These are phyloP conservation scores for Lepus townsendii DNA, from an alignment of 2,797 vertebrate genomes.

Conservation along the genomic window DNA sequence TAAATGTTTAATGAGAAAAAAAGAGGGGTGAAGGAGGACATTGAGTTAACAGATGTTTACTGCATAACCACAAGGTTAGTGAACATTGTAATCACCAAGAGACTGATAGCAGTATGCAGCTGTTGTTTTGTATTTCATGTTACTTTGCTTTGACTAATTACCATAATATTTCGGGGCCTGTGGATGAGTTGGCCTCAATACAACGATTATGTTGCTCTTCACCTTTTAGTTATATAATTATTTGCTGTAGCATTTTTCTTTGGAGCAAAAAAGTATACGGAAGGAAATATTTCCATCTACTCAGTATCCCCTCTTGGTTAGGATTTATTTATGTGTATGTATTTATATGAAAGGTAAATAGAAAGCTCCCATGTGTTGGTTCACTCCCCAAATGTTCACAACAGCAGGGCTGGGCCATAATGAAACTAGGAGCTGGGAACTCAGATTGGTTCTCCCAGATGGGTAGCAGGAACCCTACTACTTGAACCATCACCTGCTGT, in stretches of 20 bases:
- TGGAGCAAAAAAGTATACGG: conserved; percentile 30
- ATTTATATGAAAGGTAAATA: too few relatives aligned
- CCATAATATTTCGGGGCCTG: not conserved
- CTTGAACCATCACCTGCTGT: too few relatives aligned
- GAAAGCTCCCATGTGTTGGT: too few relatives aligned
- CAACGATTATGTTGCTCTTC: not conserved
- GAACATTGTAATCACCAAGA: conserved; percentile 14
- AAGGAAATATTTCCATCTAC: conserved; percentile 44
- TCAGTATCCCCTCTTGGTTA: conserved; percentile 30
- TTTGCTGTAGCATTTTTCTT: conserved; percentile 66
- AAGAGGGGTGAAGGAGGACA: not conserved
- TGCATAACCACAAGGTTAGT: not conserved
- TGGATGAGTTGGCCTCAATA: conserved; percentile 19
- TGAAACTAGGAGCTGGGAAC: too few relatives aligned
- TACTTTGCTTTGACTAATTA: conserved; percentile 50
- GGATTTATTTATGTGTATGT: too few relatives aligned
- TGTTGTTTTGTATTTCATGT: conserved; percentile 44
- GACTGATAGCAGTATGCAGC: not conserved
- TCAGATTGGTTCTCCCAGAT: too few relatives aligned
- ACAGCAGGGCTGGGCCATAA: too few relatives aligned
- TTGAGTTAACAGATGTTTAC: not conserved
- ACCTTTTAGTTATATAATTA: conserved; percentile 41
- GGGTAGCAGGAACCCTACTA: too few relatives aligned
- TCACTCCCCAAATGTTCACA: too few relatives aligned
- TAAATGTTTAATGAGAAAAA: conserved; percentile 27